phyloP scores from a whole-genome alignment of 2,888 invertebrate genomes.

The Spilarctia lutea region DNA sequence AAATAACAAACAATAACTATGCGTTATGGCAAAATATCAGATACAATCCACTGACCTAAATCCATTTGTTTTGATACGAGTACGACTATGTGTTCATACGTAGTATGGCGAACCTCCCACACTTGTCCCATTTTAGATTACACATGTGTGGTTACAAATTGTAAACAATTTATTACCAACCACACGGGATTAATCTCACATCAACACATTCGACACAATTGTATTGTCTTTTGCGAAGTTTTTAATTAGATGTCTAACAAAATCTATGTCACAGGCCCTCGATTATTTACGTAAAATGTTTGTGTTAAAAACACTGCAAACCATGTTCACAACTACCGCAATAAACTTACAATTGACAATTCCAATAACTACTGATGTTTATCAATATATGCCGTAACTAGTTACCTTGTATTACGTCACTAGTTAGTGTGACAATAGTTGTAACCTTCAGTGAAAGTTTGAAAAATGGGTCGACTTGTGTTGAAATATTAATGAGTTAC shows the following conservation, averaged over 20 bases:
- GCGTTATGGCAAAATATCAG: conserved; percentile 27
- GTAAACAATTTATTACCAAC: conserved; percentile 55
- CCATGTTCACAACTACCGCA: not conserved
- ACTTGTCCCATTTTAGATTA: conserved; percentile 77
- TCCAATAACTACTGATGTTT: conserved; percentile 18
- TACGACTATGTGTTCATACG: conserved; percentile 50
- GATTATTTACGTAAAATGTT: not conserved
- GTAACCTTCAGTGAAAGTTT: conserved; percentile 39
- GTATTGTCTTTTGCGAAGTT: not conserved
- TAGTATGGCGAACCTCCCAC: conserved; percentile 74
- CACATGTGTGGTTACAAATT: conserved; percentile 68
- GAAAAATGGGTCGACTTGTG: conserved; percentile 31
- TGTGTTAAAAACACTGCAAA: not conserved
- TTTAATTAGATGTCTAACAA: not conserved
- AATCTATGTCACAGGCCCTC: not conserved
- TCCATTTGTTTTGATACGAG: conserved; percentile 74
- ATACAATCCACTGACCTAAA: conserved; percentile 63
- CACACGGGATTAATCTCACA: conserved; percentile 23
- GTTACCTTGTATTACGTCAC: conserved; percentile 20
- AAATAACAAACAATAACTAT: conserved; percentile 23
- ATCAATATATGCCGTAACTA: conserved; percentile 31
- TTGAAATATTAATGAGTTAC: conserved; percentile 16
- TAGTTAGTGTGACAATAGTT: conserved; percentile 21
- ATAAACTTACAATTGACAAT: conserved; percentile 16
- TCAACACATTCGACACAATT: conserved; percentile 5